Percentiles rank a stretch among this genome's conserved stretches.
phyloP scores from a whole-genome alignment of 1,140 invertebrate species.

The Lepidurus packardi region DNA sequence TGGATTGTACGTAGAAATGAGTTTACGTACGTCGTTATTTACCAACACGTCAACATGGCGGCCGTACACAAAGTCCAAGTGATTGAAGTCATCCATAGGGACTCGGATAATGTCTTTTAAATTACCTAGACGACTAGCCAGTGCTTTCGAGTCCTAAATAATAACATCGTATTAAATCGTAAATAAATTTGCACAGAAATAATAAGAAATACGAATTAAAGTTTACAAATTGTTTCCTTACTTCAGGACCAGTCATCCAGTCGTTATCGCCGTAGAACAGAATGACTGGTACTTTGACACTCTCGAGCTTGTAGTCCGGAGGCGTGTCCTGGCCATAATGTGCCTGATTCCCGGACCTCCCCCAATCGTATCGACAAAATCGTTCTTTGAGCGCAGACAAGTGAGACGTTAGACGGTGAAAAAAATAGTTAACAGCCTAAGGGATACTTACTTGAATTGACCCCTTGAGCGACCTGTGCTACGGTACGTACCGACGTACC shows the following conservation, averaged over 20 bases:
- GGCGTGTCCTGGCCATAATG: slow-evolving; percentile 42
- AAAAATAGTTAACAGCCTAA: neutral
- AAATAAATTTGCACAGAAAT: slow-evolving; percentile 28
- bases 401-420: neutral
- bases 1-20: slow-evolving; percentile 35
- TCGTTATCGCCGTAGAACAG: slow-evolving; percentile 47
- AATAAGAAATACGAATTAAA: neutral
- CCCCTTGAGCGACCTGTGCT: slow-evolving; percentile 44
- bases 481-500: slow-evolving; percentile 37
- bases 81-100: slow-evolving; percentile 56
- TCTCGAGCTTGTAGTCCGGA: slow-evolving; percentile 44
- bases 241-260: slow-evolving; percentile 44
- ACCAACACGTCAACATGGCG: slow-evolving; percentile 46
- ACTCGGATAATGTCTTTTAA: slow-evolving; percentile 48
- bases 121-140: slow-evolving; percentile 48
- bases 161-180: slow-evolving; percentile 38
- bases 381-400: neutral
- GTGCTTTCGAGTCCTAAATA: slow-evolving; percentile 54
- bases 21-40: slow-evolving; percentile 38
- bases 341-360: slow-evolving; percentile 31
- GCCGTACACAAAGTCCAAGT: slow-evolving; percentile 64
- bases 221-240: neutral
- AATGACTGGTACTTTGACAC: slow-evolving; percentile 45
- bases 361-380: slow-evolving; percentile 27
- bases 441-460: slow-evolving; percentile 27